A percentile compares a stretch with the other conserved stretches of the same genome.
Conservation (phyloP, 2,797 vertebrate species). For the Aselliscus stoliczkanus region DNA sequence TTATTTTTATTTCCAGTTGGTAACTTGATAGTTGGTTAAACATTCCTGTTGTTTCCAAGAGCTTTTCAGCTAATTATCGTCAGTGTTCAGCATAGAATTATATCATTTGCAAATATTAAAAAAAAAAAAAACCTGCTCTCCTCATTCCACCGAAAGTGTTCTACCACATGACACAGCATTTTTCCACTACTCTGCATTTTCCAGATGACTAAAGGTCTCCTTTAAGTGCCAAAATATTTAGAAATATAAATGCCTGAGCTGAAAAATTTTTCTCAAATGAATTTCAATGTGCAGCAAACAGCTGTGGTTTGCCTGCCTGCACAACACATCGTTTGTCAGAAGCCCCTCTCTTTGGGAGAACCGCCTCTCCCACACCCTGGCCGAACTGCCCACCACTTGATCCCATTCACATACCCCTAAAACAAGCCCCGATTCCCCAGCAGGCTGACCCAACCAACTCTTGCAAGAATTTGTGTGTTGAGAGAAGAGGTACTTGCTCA, state of each 20-base stretch:
- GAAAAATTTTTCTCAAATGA: conserved; percentile 9
- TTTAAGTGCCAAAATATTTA: conserved; percentile 33
- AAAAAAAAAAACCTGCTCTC: conserved; percentile 12
- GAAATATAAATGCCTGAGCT: conserved; percentile 18
- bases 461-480: background rate
- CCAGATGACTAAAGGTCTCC: conserved; percentile 40
- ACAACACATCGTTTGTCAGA: background rate
- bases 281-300: background rate
- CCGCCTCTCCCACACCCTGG: background rate
- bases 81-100: background rate
- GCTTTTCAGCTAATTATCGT: background rate
- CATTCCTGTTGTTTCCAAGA: background rate
- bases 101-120: conserved; percentile 19
- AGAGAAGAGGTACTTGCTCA: background rate
- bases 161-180: background rate
- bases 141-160: background rate
- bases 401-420: background rate
- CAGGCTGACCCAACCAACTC: background rate
- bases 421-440: background rate
- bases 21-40: background rate
- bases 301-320: background rate
- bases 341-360: background rate
- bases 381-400: background rate
- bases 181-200: conserved; percentile 47
- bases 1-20: conserved; percentile 16